Base-by-base conservation (phyloP, 2,888 invertebrate species). In the Bugula neritina region DNA sequence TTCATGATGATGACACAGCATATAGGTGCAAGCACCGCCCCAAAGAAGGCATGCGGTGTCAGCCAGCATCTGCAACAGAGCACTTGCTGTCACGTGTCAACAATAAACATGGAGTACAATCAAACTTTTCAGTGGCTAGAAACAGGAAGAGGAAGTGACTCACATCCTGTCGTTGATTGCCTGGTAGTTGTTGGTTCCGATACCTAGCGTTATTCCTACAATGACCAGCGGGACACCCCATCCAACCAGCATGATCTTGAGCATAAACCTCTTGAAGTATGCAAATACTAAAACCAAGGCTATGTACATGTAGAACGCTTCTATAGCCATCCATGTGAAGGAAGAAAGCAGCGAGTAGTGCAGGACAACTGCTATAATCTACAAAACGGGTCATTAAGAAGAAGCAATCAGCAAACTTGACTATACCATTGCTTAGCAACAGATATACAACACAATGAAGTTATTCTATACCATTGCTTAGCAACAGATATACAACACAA, bases 271-370 rank as follows among this genome's bases (percentile, higher is more conserved):
- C 1, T 83, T 81, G 75, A 85, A 84, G 34, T 86, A 81, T 1
- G 85, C 82, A 78, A 87, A 87, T 1, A 87, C 86, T 27, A 84
- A 82, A 31, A 87, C 84, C 27, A 87, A 79, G 17, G 87, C 81
- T 71, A 85, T 83, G 75, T 86, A 86, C 86, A 87, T 87, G 77
- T 87, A 84, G 71, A 84, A 80, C 0, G 86, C 86, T 74, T 86
- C 86, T 1, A 86, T 83, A 74, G 84, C 74, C 82, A 82, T 82
- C 87, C 87, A 87, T 17, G 80, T 78, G 73, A 87, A 78, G 1
- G 85, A 82, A 0, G 85, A 78, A 71, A 87, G 77, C 1, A 86
- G 80, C 73, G 85, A 80, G 75, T 85, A 86, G 75, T 87, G 87
- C 1, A 86, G 78, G 2, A 83, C 72, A 10, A 82, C 76, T 0